Percentiles rank a stretch among this genome's conserved stretches.
These are phyloP conservation scores for Ochotona curzoniae DNA, from an alignment of 2,113 vertebrate genomes.

Conservation along the genomic window DNA sequence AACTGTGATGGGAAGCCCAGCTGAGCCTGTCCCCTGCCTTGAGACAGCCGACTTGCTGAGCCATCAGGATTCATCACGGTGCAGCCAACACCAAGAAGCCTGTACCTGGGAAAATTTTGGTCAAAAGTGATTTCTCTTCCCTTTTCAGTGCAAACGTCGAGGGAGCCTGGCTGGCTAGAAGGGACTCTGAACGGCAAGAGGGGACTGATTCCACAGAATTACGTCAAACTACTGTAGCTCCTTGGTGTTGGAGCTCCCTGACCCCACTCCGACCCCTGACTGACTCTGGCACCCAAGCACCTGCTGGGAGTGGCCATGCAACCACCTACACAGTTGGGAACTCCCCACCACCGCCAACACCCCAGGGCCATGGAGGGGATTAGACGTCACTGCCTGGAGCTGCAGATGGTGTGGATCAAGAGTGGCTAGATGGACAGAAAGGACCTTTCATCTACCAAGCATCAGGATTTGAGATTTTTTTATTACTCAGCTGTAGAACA, in stretches of 20 bases:
- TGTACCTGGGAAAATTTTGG: accelerated
- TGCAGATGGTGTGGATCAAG: not conserved
- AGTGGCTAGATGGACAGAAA: not conserved
- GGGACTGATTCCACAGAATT: slow-evolving; percentile 99
- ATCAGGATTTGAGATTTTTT: not conserved
- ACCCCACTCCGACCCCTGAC: slow-evolving; percentile 60
- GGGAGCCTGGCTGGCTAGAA: slow-evolving; percentile 98
- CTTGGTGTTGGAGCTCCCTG: slow-evolving; percentile 32
- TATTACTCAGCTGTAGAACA: not conserved
- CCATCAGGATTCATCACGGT: accelerated
- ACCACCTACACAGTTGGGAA: slow-evolving; percentile 66
- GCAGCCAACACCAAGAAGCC: too few relatives aligned
- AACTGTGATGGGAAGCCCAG: too few relatives aligned
- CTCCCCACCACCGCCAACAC: not conserved
- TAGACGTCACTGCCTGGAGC: not conserved
- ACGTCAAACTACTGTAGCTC: slow-evolving; percentile 95
- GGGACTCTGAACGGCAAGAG: slow-evolving; percentile 96
- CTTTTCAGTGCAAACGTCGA: slow-evolving; percentile 89
- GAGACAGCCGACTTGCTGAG: not conserved
- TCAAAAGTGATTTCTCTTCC: slow-evolving; percentile 62
- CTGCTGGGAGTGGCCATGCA: slow-evolving; percentile 74
- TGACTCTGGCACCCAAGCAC: slow-evolving; percentile 94
- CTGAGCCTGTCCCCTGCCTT: not conserved
- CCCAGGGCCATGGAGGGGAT: not conserved
- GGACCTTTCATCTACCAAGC: not conserved